A percentile compares a stretch with the other conserved stretches of the same genome.
phyloP scores from a whole-genome alignment of 37 sponge, comb jelly and placozoan genomes.

The Sycon ciliatum region DNA sequence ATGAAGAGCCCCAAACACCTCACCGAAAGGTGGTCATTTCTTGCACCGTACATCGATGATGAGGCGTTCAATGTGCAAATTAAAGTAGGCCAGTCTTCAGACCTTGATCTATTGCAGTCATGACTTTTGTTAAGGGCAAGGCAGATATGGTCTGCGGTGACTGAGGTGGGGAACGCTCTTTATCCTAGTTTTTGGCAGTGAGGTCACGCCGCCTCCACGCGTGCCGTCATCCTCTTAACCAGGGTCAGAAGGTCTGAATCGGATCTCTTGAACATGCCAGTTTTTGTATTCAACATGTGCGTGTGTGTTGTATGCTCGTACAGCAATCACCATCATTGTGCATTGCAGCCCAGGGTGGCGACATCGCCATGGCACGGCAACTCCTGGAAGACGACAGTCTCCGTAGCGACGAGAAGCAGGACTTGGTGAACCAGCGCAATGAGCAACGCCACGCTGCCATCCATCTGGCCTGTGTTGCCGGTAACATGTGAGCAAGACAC shows the following conservation, averaged over 20 bases:
- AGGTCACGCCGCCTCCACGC: no score
- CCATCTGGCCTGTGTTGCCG: constrained; percentile 54
- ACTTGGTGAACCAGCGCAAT: constrained; percentile 53
- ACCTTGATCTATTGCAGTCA: no score
- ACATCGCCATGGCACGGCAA: constrained; percentile 30
- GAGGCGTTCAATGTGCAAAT: no score
- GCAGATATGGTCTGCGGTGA: no score
- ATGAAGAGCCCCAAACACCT: no score
- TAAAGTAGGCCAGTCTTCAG: no score
- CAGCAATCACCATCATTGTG: constrained; percentile 57
- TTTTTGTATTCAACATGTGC: not conserved
- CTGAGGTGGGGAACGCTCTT: no score
- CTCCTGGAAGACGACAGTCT: constrained; percentile 29
- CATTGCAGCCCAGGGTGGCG: constrained; percentile 58
- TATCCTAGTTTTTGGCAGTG: no score
- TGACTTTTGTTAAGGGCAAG: no score
- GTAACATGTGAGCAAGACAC: constrained; percentile 43
- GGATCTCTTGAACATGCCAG: not conserved
- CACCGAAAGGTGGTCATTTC: no score
- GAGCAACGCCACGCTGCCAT: constrained; percentile 60
- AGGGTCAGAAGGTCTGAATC: not conserved
- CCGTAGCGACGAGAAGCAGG: constrained; percentile 15
- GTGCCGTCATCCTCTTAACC: not conserved
- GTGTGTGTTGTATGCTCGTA: constrained; percentile 14
- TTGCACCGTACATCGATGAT: no score